These are phyloP conservation scores for Glossophaga mutica DNA, from an alignment of 2,797 vertebrate genomes.

Conservation along the genomic window DNA sequence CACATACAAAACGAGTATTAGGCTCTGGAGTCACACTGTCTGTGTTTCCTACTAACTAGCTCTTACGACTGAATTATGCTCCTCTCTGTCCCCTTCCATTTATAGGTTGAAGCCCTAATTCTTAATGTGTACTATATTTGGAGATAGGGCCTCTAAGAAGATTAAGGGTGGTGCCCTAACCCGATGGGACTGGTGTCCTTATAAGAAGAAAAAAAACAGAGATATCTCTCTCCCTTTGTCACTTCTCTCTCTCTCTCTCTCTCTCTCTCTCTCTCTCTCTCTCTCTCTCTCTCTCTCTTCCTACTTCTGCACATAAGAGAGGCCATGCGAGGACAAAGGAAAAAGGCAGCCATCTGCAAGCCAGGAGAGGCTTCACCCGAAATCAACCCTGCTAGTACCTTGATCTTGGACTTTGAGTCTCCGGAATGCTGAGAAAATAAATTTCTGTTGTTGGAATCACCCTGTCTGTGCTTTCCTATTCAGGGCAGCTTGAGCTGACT, in stretches of 20 bases:
- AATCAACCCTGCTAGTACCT: background rate
- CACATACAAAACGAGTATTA: background rate
- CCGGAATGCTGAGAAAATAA: background rate
- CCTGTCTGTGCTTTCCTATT: background rate
- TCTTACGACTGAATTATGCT: background rate
- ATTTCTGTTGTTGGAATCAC: background rate
- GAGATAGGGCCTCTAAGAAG: background rate
- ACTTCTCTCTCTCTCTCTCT: no score
- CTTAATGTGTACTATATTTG: background rate
- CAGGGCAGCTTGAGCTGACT: background rate
- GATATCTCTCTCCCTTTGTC: background rate
- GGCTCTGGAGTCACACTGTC: background rate
- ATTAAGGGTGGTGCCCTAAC: background rate
- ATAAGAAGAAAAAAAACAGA: background rate
- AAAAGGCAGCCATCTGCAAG: background rate
- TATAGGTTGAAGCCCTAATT: background rate
- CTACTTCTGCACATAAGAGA: background rate
- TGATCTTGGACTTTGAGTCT: background rate
- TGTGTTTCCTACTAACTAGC: background rate
- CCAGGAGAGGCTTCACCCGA: background rate
- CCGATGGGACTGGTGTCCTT: background rate
- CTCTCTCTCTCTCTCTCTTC: no score
- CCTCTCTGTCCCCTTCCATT: background rate
- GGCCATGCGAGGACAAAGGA: background rate
- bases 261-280: no score